Conservation (phyloP, 1,140 invertebrate species). For the Drosophila malerkotliana region DNA sequence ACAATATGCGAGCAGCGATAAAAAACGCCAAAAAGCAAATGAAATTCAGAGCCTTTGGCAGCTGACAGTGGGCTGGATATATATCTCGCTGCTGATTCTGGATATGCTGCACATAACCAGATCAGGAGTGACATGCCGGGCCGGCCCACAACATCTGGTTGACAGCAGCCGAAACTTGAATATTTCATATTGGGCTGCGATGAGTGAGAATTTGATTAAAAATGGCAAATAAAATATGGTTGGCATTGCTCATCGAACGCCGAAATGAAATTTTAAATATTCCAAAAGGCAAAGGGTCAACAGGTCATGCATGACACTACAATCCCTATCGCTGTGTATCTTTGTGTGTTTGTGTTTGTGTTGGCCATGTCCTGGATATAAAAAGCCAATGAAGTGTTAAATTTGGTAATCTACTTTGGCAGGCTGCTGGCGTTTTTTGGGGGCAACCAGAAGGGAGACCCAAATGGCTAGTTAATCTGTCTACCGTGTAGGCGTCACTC, state of each 20-base stretch:
- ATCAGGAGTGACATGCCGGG: conserved; percentile 28
- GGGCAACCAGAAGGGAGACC: neutral
- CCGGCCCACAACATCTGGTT: conserved; percentile 52
- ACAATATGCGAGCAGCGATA: conserved; percentile 63
- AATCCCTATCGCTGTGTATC: neutral
- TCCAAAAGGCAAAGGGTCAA: conserved; percentile 30
- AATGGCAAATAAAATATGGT: conserved; percentile 59
- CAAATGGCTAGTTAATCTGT: conserved; percentile 61
- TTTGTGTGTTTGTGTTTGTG: conserved; percentile 20
- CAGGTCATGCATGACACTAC: conserved; percentile 11
- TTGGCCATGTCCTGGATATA: conserved; percentile 34
- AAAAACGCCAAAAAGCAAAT: conserved; percentile 51
- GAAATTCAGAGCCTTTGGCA: conserved; percentile 48
- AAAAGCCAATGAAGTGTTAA: conserved; percentile 72
- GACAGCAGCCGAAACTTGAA: conserved; percentile 57
- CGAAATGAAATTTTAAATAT: conserved; percentile 61
- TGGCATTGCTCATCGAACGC: conserved; percentile 10
- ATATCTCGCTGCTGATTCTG: conserved; percentile 17
- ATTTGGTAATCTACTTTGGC: conserved; percentile 71
- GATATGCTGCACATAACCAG: conserved; percentile 6
- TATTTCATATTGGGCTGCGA: conserved; percentile 55
- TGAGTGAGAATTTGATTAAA: conserved; percentile 59
- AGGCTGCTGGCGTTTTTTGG: conserved; percentile 18
- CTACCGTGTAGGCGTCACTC: conserved; percentile 51
- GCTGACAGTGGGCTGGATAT: conserved; percentile 54